A percentile compares a stretch with the other conserved stretches of the same genome.
phyloP scores from a whole-genome alignment of 2,797 vertebrate genomes.

The Bovichtus variegatus region DNA sequence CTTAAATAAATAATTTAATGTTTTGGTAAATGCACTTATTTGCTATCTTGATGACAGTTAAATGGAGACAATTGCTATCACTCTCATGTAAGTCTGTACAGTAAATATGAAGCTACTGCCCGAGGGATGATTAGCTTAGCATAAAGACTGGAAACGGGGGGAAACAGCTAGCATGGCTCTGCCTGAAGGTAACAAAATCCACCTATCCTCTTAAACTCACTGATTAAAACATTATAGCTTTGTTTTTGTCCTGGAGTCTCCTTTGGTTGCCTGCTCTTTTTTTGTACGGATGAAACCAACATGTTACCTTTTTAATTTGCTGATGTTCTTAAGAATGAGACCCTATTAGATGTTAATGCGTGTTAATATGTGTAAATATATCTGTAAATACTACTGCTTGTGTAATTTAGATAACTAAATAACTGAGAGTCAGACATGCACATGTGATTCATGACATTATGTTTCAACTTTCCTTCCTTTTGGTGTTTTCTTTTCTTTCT shows the following conservation, averaged over 20 bases:
- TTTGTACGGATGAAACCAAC: not conserved
- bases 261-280: not conserved
- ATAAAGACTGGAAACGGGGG: not conserved
- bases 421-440: not conserved
- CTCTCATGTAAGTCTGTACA: too few species aligned
- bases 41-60: not conserved
- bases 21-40: not conserved
- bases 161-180: not conserved
- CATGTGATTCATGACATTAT: not conserved
- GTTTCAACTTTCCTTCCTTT: not conserved
- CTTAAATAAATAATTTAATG: not conserved
- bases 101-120: not conserved
- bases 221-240: too few species aligned
- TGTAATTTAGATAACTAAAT: not conserved
- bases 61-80: not conserved
- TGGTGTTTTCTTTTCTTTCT: not conserved
- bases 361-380: too few species aligned
- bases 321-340: not conserved
- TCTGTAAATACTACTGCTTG: not conserved
- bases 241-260: too few species aligned
- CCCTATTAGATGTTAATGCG: too few species aligned
- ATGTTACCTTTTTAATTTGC: not conserved
- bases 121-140: not conserved
- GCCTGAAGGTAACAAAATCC: not conserved
- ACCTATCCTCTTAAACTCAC: not conserved